These are phyloP conservation scores for Thinocorus orbignyianus DNA, from an alignment of 2,113 vertebrate species.

Conservation along the genomic window DNA sequence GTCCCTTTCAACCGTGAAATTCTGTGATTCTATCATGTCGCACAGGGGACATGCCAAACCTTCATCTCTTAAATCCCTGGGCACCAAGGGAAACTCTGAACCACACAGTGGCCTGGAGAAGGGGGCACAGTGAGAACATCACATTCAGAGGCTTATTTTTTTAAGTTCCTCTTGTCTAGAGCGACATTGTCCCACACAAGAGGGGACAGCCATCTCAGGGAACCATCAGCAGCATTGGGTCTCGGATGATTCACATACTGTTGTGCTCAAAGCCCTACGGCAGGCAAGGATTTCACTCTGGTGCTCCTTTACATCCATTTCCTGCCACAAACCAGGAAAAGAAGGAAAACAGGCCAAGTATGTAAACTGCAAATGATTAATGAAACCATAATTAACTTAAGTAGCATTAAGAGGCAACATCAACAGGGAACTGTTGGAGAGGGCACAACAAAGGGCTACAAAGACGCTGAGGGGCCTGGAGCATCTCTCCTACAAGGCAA, in stretches of 20 bases:
- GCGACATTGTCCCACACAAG: neutral
- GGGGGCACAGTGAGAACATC: neutral
- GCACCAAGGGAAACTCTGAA: too few species aligned
- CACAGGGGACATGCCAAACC: rapidly evolving
- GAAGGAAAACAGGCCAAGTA: neutral
- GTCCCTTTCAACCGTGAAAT: too few species aligned
- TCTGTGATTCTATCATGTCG: too few species aligned
- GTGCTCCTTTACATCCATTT: neutral
- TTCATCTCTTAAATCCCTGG: rapidly evolving
- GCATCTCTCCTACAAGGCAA: too few species aligned
- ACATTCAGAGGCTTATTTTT: neutral
- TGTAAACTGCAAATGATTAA: neutral
- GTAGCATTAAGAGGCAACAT: neutral
- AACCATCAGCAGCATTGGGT: neutral
- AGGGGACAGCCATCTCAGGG: neutral
- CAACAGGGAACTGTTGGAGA: too few species aligned
- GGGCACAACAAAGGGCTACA: too few species aligned
- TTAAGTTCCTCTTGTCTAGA: neutral
- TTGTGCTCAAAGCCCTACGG: neutral
- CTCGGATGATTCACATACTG: neutral
- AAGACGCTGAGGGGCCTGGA: too few species aligned
- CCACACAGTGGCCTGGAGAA: neutral
- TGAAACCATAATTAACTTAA: neutral
- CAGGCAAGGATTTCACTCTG: neutral
- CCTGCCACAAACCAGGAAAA: neutral